Evolutionary conservation across 2,113 vertebrate genomes (phyloP).

Genomic region (Ctenodactylus gundi): DNA sequence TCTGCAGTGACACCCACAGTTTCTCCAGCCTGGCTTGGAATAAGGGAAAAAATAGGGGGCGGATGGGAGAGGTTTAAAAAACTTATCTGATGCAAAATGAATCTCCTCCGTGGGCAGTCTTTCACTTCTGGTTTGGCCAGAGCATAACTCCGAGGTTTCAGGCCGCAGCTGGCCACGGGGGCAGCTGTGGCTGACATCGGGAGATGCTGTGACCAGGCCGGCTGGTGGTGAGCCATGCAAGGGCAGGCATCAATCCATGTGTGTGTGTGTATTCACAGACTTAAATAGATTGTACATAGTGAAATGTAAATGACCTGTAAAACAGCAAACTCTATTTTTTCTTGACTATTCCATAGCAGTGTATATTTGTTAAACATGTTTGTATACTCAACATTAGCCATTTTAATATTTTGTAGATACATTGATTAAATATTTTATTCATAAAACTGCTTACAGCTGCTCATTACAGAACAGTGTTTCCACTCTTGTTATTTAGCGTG

Average conservation of each 20-base stretch:
- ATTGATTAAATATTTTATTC: slow-evolving; percentile 91
- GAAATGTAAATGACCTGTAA: slow-evolving; percentile 92
- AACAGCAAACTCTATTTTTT: slow-evolving; percentile 90
- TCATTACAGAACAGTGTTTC: background rate
- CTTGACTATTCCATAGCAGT: slow-evolving; percentile 87
- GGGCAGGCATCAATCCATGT: slow-evolving; percentile 83
- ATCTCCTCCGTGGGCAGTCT: background rate
- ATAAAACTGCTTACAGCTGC: slow-evolving; percentile 55
- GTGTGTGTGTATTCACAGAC: slow-evolving; percentile 86
- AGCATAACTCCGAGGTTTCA: background rate
- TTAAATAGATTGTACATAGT: slow-evolving; percentile 92
- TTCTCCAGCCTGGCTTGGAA: background rate
- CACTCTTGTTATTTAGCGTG: background rate
- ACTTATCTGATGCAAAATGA: background rate
- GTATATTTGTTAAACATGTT: slow-evolving; percentile 90
- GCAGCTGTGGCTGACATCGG: background rate
- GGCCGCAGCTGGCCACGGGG: background rate
- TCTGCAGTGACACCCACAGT: background rate
- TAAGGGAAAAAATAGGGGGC: background rate
- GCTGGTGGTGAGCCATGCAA: slow-evolving; percentile 66
- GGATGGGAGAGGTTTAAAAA: background rate
- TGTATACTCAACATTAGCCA: slow-evolving; percentile 84
- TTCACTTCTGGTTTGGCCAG: background rate
- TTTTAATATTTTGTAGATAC: slow-evolving; percentile 89
- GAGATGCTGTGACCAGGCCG: background rate